Evolutionary conservation across 2,113 vertebrate genomes (phyloP), one percentile per base, ranked within the genome.

Genomic region (Hydropotes inermis): DNA sequence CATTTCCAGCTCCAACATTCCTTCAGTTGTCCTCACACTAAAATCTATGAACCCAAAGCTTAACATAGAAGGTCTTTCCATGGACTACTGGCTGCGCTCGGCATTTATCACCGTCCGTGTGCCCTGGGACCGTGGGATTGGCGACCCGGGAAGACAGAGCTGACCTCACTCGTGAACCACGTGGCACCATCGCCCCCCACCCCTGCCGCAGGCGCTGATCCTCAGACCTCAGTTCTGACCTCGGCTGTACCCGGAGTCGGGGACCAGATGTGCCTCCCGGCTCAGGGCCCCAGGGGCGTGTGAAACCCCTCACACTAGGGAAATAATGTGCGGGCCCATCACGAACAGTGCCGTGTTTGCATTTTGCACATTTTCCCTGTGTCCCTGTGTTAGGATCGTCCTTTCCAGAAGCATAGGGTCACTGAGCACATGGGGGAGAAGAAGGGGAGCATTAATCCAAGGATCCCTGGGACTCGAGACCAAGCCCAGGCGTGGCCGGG

Each of bases 381-480:
- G 83, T 94, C 30, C n/a, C 25, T 1, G 52, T 1, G 1, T 43
- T 28, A 8, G 76, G 83, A 10, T 6, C 6, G 4, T 45, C 30
- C 76, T 81, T 70, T 21, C 33, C 10, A 33, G 60, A 57, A 60
- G 58, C 14, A 39, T 36, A 16, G 64, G 4, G 60, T 55, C 9
- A 6, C 7, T 9, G 36, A 61, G 23, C 25, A 1, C 10, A 3
- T 0, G 6, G 8, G 43, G 47, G 28, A 58, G 15, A 50, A 36
- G 57, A 16, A 27, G 19, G 39, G 54, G 0, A 7, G 50, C 16
- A 6, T 33, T 52, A 3, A 27, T 19, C 1, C 6, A 9, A 23
- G 39, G 10, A 6, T 55, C 30, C 1, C 3, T 0, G 43, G 55
- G 16, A 9, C 33, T 15, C 0, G 1, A 7, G 19, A 2, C 50